phyloP scores from a whole-genome alignment of 2,113 vertebrate genomes.

The Xenopus borealis region DNA sequence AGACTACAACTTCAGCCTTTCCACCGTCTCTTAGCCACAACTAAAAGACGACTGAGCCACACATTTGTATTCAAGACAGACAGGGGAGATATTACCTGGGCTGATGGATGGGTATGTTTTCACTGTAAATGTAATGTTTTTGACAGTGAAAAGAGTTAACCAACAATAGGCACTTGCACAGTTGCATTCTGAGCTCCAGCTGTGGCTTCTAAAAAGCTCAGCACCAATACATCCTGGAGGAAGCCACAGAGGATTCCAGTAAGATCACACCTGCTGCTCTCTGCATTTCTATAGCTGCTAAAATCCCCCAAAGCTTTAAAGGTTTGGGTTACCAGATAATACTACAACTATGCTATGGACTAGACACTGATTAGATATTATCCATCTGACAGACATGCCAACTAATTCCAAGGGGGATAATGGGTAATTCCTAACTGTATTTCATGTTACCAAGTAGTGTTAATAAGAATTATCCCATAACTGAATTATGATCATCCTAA shows the following conservation, averaged over 20 bases:
- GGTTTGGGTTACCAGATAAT: no score
- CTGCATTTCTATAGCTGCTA: neutral
- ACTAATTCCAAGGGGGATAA: no score
- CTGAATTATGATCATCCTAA: no score
- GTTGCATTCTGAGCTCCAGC: constrained; percentile 4
- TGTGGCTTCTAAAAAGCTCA: constrained; percentile 18
- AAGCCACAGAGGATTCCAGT: constrained; percentile 38
- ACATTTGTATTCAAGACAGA: neutral
- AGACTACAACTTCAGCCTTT: neutral
- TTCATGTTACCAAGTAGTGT: no score
- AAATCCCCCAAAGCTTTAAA: neutral
- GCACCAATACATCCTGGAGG: constrained; percentile 12
- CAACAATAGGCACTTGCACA: neutral
- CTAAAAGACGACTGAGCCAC: neutral
- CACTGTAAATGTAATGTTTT: neutral
- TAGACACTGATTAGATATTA: no score
- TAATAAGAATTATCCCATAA: no score
- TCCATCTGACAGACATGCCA: no score
- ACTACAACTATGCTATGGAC: no score
- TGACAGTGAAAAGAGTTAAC: neutral
- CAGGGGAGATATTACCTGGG: neutral
- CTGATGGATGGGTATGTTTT: neutral
- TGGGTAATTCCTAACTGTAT: no score
- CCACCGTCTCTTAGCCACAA: neutral
- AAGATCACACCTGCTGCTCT: constrained; percentile 13